These are phyloP conservation scores for Pteropus alecto DNA, from an alignment of 2,113 vertebrate genomes.

Conservation along the genomic window DNA sequence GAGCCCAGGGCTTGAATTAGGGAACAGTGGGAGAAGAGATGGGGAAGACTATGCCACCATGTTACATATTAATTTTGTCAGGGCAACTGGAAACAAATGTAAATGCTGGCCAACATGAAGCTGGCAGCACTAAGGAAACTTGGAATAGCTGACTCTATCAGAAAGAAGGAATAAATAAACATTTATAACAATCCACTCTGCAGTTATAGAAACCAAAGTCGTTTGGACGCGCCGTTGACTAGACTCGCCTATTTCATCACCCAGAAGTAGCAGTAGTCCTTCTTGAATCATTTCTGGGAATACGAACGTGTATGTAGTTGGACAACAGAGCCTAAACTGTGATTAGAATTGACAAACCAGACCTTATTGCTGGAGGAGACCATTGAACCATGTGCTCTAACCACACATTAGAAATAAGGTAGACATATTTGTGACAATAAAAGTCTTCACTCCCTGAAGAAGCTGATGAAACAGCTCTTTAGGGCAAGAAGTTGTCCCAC, in stretches of 20 bases:
- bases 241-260: neutral
- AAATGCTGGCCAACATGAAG: neutral
- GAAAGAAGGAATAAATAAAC: neutral
- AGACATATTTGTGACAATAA: too few species aligned
- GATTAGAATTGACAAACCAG: neutral
- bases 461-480: neutral
- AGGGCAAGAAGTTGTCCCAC: neutral
- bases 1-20: neutral
- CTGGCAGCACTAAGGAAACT: neutral
- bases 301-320: accelerated
- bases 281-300: neutral
- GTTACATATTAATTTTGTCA: neutral
- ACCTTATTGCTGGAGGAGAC: neutral
- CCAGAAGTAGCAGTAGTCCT: neutral
- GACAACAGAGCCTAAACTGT: neutral
- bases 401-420: neutral
- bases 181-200: accelerated
- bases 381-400: neutral
- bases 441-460: neutral
- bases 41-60: accelerated
- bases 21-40: neutral
- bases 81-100: neutral
- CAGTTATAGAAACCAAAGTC: neutral
- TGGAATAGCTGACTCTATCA: neutral
- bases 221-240: neutral